These are phyloP conservation scores for Bombus confusus DNA, from an alignment of 1,140 invertebrate genomes.

Conservation along the genomic window DNA sequence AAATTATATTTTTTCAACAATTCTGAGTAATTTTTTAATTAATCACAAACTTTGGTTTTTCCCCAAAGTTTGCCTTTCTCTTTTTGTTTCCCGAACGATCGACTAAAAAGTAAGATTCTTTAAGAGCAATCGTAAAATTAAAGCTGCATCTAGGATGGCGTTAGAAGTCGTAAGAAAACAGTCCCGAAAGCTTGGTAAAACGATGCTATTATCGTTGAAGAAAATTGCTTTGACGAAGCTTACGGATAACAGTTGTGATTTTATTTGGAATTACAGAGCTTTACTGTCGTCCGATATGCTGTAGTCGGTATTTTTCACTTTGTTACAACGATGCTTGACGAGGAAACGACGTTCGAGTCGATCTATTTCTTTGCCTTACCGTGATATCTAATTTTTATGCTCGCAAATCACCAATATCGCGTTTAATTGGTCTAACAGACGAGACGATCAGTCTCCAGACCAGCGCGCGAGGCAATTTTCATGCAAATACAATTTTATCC, in stretches of 20 bases:
- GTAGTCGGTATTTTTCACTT: background rate
- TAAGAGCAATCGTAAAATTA: background rate
- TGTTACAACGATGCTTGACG: background rate
- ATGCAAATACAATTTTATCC: slow-evolving; percentile 31
- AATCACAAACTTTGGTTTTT: no score
- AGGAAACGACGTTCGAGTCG: background rate
- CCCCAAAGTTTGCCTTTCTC: background rate
- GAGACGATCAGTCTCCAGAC: slow-evolving; percentile 6
- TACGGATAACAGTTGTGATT: background rate
- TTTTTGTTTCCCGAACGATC: background rate
- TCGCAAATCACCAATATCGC: background rate
- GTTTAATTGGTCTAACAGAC: slow-evolving; percentile 20
- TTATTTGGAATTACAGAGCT: background rate
- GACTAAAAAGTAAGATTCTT: background rate
- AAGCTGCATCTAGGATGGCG: background rate
- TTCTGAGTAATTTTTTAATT: no score
- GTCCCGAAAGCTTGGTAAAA: background rate
- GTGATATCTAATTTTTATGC: background rate
- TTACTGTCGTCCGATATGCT: background rate
- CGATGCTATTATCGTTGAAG: slow-evolving; percentile 4
- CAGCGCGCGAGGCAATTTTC: slow-evolving; percentile 21
- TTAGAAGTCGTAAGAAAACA: background rate
- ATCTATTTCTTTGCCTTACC: background rate
- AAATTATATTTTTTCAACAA: no score
- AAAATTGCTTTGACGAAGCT: slow-evolving; percentile 4